Evolutionary conservation across 2,888 invertebrate genomes (phyloP).

Genomic region (Drosophila cognata): DNA sequence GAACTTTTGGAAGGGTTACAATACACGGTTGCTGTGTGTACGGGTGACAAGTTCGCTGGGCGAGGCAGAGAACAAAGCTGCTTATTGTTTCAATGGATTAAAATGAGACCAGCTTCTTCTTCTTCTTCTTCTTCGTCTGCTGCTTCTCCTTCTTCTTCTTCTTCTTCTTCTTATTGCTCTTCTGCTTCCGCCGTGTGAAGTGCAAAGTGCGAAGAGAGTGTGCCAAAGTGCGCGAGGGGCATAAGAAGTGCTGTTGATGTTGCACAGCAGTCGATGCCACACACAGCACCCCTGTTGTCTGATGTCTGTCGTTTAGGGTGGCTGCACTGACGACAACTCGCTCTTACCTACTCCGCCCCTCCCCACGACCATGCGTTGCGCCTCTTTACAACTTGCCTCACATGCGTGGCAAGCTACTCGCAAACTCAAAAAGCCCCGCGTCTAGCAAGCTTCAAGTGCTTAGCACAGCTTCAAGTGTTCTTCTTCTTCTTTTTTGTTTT

Average conservation of each 20-base stretch:
- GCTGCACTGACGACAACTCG: slow-evolving; percentile 34
- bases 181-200: slow-evolving; percentile 13
- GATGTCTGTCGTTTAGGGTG: slow-evolving; percentile 38
- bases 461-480: slow-evolving; percentile 52
- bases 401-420: slow-evolving; percentile 15
- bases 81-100: slow-evolving; percentile 82
- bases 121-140: slow-evolving; percentile 1
- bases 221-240: slow-evolving; percentile 43
- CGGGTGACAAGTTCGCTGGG: slow-evolving; percentile 42
- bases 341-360: not conserved
- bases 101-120: slow-evolving; percentile 49
- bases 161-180: not conserved
- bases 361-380: not conserved
- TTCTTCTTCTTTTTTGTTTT: not conserved
- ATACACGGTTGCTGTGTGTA: slow-evolving; percentile 3
- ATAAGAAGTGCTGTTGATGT: slow-evolving; percentile 37
- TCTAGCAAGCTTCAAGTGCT: slow-evolving; percentile 45
- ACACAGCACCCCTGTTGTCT: slow-evolving; percentile 7
- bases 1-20: not conserved
- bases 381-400: slow-evolving; percentile 18
- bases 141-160: not conserved
- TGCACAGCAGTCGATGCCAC: slow-evolving; percentile 45
- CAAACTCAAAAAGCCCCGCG: slow-evolving; percentile 6
- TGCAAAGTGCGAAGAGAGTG: slow-evolving; percentile 10
- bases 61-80: slow-evolving; percentile 73